Base-by-base conservation (phyloP, 2,888 invertebrate genomes). In the Sarcophaga variegata region DNA sequence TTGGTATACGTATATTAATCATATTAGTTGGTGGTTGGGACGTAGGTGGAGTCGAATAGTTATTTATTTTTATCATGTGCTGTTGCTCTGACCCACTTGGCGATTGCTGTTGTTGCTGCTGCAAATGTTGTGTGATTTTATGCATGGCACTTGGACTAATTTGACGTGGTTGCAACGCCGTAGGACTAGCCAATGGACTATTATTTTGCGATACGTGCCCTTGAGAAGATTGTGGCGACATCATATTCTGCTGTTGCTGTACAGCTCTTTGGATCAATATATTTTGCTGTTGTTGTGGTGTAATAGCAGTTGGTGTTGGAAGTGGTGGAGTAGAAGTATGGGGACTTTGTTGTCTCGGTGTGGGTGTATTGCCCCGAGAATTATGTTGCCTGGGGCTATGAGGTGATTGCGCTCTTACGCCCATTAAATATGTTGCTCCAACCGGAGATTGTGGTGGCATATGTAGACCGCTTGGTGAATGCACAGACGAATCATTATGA, bases 391-490 rank as follows among this genome's bases (percentile, higher is more conserved):
- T 89, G 0, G 93, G 93, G 88, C 93, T 93, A 25, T 92, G 93
- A 4, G 93, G 93, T 14, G 93, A 93, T 0, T 91, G 90, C 0
- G 92, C 90, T 22, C 93, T 89, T 59, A 92, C 91, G 60, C 90
- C 91, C 22, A 92, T 90, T 72, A 89, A 89, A 17, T 88, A 75
- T 3, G 89, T 78, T 12, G 90, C 78, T 2, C 89, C 77, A 4
- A 85, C 69, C 0, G 89, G 87, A 0, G 89, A 88, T 22, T 90
- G 90, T 5, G 89, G 86, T 14, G 87, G 88, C 77, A 84, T 84
- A 45, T 87, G 83, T 88, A 87, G 60, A 8, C 89, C 84, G 66
- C 78, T 69, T 12, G 87, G 87, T 60, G 87, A 87, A 27, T 84
- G 84, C 20, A 88, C 84, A 4, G 81, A 75, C 5, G 86, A 66